Evolutionary conservation across 37 sponge, comb jelly and placozoan species (phyloP).

Genomic region (Haliclona indistincta): DNA sequence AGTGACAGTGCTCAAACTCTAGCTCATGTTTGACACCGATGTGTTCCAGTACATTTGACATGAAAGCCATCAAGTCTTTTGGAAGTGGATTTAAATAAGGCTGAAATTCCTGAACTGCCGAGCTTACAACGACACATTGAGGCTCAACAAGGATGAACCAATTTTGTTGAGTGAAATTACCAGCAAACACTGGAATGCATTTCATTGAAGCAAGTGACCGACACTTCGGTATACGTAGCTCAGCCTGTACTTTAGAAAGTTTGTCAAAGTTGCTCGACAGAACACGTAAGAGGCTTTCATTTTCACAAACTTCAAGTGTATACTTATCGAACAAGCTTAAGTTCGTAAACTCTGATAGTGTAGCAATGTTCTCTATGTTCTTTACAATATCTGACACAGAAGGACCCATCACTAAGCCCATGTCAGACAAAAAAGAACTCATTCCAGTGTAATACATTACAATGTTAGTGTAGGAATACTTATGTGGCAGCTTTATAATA

Average conservation of each 20-base stretch:
- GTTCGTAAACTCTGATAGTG: no score
- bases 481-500: slow-evolving; percentile 3
- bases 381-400: not conserved
- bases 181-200: slow-evolving; percentile 37
- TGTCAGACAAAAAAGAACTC: no score
- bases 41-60: not conserved
- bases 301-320: not conserved
- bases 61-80: not conserved
- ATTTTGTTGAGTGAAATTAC: not conserved
- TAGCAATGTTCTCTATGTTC: not conserved
- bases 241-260: not conserved
- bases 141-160: slow-evolving; percentile 33
- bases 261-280: slow-evolving; percentile 13
- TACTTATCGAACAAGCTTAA: no score
- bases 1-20: slow-evolving; percentile 9
- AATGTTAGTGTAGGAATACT: not conserved
- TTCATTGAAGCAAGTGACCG: not conserved
- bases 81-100: slow-evolving; percentile 43
- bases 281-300: not conserved
- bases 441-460: not conserved
- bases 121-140: slow-evolving; percentile 6
- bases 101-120: slow-evolving; percentile 2
- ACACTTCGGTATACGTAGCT: not conserved
- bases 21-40: slow-evolving; percentile 10
- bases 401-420: no score